Evolutionary conservation across 2,888 invertebrate species (phyloP), one percentile per base, ranked within the genome.

Genomic region (Cacoxenus indagator): DNA sequence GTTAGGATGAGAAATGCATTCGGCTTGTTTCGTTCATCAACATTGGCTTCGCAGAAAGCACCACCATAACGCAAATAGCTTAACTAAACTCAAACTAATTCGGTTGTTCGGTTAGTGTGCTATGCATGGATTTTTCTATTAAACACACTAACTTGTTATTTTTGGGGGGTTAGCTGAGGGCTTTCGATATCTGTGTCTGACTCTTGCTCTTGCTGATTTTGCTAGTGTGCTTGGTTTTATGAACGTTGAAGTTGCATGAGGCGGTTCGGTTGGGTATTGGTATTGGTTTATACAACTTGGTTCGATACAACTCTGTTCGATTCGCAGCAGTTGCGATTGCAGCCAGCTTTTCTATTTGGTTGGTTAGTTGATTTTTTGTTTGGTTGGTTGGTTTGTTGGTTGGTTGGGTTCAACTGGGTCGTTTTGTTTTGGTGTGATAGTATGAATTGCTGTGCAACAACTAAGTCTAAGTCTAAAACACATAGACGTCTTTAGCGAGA

Each of bases 31-130:
- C 31, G 31, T 31, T 59, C 19, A 8, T n/a, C 22, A 11, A 31
- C 45, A 62, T 62, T 45, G 46, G 64, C 85, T 85, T 85, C 81
- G 85, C 83, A 85, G 85, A 85, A 85, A 85, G 85, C 86, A 86
- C 85, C 85, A 85, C 85, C 85, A 85, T 81, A 83, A 83, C 85
- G 86, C 86, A 85, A 85, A 85, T 31, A 17, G 31, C 19, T 51
- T 22, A 51, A 51, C 51, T 51, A 51, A 22, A 19, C 22, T 37
- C 37, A 37, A 37, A 37, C 9, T 48, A 48, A 48, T 48, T 48
- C 17, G 45, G 27, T 46, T 19, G 64, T 27, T 46, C 14, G 24
- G 48, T 64, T 46, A 11, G 48, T 48, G 11, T 46, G 46, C 19
- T 29, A 46, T 48, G n/a, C 17, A 48, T 19, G n/a, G 6, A 9